These are phyloP conservation scores for Melieria picta DNA, from an alignment of 2,888 invertebrate genomes.

Conservation along the genomic window DNA sequence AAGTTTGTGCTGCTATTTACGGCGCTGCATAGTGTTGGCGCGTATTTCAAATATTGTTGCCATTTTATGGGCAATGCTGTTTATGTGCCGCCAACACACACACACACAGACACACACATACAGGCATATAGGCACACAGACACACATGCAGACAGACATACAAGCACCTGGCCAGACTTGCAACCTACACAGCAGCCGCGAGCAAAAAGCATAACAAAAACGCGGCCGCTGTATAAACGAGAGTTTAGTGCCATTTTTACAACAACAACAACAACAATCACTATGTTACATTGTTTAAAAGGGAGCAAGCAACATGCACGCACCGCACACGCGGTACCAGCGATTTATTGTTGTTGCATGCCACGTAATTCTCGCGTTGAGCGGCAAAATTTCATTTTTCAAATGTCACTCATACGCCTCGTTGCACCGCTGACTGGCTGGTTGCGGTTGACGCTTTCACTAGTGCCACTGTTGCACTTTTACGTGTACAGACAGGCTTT, in stretches of 20 bases:
- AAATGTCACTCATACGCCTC: slow-evolving; percentile 30
- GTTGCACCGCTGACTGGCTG: slow-evolving; percentile 12
- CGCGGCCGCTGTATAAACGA: too few relatives aligned
- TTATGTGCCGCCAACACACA: background rate
- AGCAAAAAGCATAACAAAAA: background rate
- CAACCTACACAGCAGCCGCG: background rate
- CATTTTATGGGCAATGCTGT: background rate
- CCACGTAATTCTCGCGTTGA: background rate
- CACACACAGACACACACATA: background rate
- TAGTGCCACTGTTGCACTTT: slow-evolving; percentile 1
- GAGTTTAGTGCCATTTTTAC: too few relatives aligned
- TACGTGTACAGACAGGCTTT: too few relatives aligned
- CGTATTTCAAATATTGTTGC: background rate
- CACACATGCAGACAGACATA: background rate
- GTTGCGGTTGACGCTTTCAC: background rate
- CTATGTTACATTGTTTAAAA: too few relatives aligned
- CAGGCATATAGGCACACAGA: background rate
- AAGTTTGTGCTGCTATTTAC: background rate
- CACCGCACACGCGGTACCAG: too few relatives aligned
- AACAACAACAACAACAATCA: too few relatives aligned
- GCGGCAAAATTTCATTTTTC: slow-evolving; percentile 23
- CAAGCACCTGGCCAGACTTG: background rate
- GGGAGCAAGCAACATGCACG: background rate
- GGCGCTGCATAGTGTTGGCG: background rate
- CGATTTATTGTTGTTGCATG: background rate